Evolutionary conservation across 2,113 vertebrate genomes (phyloP).

Genomic region (Willisornis vidua): DNA sequence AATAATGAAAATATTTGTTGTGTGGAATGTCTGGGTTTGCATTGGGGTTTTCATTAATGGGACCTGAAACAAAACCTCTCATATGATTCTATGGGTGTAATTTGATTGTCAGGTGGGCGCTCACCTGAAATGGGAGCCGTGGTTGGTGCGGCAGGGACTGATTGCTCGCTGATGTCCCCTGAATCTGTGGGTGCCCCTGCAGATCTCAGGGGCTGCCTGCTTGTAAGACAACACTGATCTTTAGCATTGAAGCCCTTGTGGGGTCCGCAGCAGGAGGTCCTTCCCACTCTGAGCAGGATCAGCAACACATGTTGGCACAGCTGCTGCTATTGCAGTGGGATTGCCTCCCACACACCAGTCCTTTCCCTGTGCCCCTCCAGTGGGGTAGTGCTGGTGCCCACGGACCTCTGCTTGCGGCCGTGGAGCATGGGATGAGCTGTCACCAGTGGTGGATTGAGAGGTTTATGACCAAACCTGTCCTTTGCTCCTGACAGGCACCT

Average conservation of each 20-base stretch:
- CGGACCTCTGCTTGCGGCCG: not conserved
- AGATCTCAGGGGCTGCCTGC: not conserved
- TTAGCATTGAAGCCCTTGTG: not conserved
- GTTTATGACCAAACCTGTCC: not conserved
- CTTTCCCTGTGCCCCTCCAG: not conserved
- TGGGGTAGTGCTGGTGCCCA: accelerated
- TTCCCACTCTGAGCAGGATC: not conserved
- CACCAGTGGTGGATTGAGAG: not conserved
- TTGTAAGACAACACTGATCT: not conserved
- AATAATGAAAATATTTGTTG: not conserved
- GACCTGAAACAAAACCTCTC: not conserved
- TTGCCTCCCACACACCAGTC: not conserved
- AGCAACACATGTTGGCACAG: not conserved
- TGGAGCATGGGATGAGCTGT: not conserved
- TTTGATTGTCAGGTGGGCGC: not conserved
- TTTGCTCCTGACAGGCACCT: not conserved
- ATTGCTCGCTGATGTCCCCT: not conserved
- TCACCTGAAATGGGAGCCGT: not conserved
- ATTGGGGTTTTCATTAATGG: not conserved
- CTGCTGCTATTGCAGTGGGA: accelerated
- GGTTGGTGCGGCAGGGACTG: not conserved
- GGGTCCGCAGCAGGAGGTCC: not conserved
- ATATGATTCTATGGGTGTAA: not conserved
- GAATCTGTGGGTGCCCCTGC: not conserved
- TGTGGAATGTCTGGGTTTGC: not conserved